These are phyloP conservation scores for Marasmarcha lunaedactyla DNA, from an alignment of 2,888 invertebrate species.

Conservation along the genomic window DNA sequence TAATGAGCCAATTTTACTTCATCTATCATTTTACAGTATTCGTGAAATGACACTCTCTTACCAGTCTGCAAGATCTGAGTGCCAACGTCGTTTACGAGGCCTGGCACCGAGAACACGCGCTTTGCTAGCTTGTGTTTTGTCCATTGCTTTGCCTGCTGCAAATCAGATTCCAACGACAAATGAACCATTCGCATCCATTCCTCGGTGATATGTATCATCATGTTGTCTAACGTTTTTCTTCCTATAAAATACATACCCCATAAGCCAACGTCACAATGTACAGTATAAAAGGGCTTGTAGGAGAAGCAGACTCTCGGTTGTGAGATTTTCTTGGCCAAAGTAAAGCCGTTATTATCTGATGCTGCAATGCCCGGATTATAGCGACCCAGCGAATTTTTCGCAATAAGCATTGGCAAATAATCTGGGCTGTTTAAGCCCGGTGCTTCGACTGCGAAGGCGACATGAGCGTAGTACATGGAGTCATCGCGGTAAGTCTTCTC, in stretches of 20 bases:
- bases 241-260: conserved; percentile 59
- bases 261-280: conserved; percentile 48
- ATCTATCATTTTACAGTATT: conserved; percentile 11
- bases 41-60: conserved; percentile 21
- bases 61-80: conserved; percentile 34
- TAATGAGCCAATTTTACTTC: conserved; percentile 14
- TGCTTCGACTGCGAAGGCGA: conserved; percentile 54
- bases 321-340: conserved; percentile 32
- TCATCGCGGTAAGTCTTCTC: conserved; percentile 36
- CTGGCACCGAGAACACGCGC: conserved; percentile 25
- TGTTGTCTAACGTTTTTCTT: conserved; percentile 33
- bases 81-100: conserved; percentile 41
- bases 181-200: conserved; percentile 47
- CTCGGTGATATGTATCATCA: conserved; percentile 36
- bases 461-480: conserved; percentile 45
- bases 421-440: conserved; percentile 39
- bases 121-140: conserved; percentile 33
- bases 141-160: conserved; percentile 32
- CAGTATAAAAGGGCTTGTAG: conserved; percentile 50
- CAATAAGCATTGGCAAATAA: conserved; percentile 33
- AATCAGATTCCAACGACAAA: conserved; percentile 25
- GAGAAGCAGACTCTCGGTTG: conserved; percentile 32
- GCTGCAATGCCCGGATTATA: conserved; percentile 46
- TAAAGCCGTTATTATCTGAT: conserved; percentile 26
- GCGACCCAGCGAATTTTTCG: conserved; percentile 40